Evolutionary conservation across 2,113 vertebrate genomes (phyloP), one percentile per base, ranked within the genome.

Genomic region (Archocentrus centrarchus): DNA sequence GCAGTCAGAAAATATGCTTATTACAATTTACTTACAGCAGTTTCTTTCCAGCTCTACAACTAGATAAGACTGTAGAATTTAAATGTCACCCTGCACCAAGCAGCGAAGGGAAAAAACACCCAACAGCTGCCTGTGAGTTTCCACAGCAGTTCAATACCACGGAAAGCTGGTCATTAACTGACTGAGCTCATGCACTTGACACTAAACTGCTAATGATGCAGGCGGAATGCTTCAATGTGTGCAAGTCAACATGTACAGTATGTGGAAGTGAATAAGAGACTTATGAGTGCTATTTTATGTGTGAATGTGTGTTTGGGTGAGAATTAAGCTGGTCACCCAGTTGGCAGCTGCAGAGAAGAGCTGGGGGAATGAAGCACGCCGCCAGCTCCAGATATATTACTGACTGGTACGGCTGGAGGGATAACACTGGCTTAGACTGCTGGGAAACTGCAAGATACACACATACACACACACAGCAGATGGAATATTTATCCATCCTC

Each of bases 401-500:
- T 92, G 91, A 93, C 90, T 92, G 86, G 85, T 92, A 90, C 91
- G 89, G 93, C 93, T 94, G 94, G 87, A 93, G 91, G 91, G 90
- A 94, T 92, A 94, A 94, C 91, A 87, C 88, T 89, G 93, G 93
- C 91, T 93, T 91, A 94, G 91, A 89, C 90, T 85, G 91, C 93
- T 91, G 89, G 90, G 90, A 92, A 82, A 91, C 90, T 92, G 87
- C 88, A 89, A 91, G 87, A 73, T 66, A 24, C 75, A 77, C 73
- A 50, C 75, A 70, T 24, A n/a, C 17, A 63, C 62, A 58, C 32
- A 82, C 79, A 79, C 82, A 86, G 82, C 94, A 95, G 95, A 95
- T 95, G 94, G 93, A 95, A 94, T 94, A 95, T 94, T 93, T 93
- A 93, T 93, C 92, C 85, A 20, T 87, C 86, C 90, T 95, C 91